Conservation (phyloP, 1,140 invertebrate genomes). For the Neuroterus valhalla region DNA sequence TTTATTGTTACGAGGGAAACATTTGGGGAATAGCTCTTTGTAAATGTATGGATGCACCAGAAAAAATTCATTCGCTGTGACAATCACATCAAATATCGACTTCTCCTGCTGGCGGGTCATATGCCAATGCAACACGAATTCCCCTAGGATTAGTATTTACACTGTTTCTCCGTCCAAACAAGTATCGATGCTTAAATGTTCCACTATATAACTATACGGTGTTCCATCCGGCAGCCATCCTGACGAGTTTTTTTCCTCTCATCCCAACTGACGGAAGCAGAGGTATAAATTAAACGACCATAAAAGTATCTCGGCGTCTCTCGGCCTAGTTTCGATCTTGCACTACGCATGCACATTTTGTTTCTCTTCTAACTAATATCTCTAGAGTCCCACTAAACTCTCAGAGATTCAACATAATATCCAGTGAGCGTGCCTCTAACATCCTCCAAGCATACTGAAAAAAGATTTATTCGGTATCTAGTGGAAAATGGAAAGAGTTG, state of each 20-base stretch:
- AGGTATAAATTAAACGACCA: background rate
- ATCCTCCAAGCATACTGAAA: background rate
- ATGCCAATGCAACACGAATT: constrained; percentile 31
- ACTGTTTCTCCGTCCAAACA: constrained; percentile 36
- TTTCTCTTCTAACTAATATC: background rate
- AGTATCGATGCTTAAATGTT: constrained; percentile 45
- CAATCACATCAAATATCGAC: constrained; percentile 31
- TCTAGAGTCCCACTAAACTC: background rate
- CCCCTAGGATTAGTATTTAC: constrained; percentile 56
- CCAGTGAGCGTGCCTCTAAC: background rate
- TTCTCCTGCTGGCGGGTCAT: background rate
- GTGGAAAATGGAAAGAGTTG: background rate
- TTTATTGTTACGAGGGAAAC: background rate
- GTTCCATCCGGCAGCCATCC: constrained; percentile 35
- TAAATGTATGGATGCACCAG: constrained; percentile 3
- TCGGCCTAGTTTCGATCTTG: background rate
- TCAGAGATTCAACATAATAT: background rate
- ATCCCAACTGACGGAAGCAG: background rate
- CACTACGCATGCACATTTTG: background rate
- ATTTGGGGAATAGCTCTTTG: constrained; percentile 2
- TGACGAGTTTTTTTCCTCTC: constrained; percentile 24
- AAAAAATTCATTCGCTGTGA: constrained; percentile 10
- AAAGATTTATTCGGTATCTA: background rate
- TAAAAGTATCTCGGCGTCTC: constrained; percentile 2
- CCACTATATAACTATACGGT: background rate